phyloP scores from a whole-genome alignment of 2,113 vertebrate species.

The Hyperopisus bebe region DNA sequence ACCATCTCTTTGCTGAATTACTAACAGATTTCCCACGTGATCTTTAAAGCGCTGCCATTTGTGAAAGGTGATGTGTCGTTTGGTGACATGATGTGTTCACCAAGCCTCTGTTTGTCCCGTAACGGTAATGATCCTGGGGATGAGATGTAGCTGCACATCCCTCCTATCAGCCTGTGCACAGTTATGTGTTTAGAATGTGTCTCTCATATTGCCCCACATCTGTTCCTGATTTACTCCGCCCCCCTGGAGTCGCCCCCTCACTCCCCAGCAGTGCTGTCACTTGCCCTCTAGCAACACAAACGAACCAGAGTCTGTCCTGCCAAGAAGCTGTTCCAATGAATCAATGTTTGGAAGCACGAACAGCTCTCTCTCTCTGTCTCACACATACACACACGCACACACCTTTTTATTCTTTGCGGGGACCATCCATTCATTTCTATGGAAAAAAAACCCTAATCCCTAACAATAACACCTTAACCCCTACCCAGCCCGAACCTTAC shows the following conservation, averaged over 20 bases:
- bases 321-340: constrained; percentile 32
- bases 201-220: constrained; percentile 24
- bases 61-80: neutral
- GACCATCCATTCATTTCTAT: neutral
- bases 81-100: neutral
- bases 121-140: neutral
- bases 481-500: neutral
- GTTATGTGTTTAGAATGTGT: neutral
- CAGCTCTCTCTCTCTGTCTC: neutral
- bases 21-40: neutral
- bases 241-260: constrained; percentile 28
- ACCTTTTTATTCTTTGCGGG: neutral
- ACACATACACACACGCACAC: constrained; percentile 1
- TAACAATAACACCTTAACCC: neutral
- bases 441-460: neutral
- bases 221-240: constrained; percentile 20
- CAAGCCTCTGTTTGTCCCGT: neutral
- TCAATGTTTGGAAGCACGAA: constrained; percentile 18
- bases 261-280: constrained; percentile 30
- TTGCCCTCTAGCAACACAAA: constrained; percentile 41
- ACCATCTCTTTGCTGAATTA: neutral
- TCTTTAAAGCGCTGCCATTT: neutral
- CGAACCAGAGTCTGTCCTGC: constrained; percentile 34
- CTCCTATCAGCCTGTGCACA: neutral
- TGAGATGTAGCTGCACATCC: neutral